Percentiles rank a stretch among this genome's conserved stretches.
Evolutionary conservation across 2,888 invertebrate genomes (phyloP).

Genomic region (Hydropsyche betteni): DNA sequence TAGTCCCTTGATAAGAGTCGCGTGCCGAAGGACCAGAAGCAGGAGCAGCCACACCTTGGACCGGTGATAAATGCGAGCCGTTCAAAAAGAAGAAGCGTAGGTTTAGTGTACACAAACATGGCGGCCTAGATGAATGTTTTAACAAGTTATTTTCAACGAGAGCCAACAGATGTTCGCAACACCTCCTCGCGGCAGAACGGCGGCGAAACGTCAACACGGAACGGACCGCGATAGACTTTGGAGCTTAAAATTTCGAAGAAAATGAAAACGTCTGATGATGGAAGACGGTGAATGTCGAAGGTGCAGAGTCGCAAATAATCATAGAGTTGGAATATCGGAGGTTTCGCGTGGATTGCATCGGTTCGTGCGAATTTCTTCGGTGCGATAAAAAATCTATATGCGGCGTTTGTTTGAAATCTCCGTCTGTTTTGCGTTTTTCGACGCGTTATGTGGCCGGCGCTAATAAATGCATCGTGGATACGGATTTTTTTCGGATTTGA

Average conservation of each 20-base stretch:
- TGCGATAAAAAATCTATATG: too few relatives aligned
- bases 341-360: not conserved
- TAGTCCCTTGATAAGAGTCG: not conserved
- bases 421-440: too few relatives aligned
- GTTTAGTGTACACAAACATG: slow-evolving; percentile 39
- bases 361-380: too few relatives aligned
- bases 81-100: slow-evolving; percentile 36
- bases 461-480: too few relatives aligned
- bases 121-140: slow-evolving; percentile 33
- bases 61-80: slow-evolving; percentile 34
- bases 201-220: slow-evolving; percentile 8
- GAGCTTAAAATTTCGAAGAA: too few relatives aligned
- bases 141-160: slow-evolving; percentile 40
- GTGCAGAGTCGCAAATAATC: too few relatives aligned
- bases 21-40: not conserved
- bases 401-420: too few relatives aligned
- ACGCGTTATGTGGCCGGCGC: too few relatives aligned
- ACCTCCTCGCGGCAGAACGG: slow-evolving; percentile 5
- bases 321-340: not conserved
- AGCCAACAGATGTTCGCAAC: slow-evolving; percentile 40
- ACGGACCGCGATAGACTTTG: too few relatives aligned
- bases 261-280: too few relatives aligned
- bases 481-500: too few relatives aligned
- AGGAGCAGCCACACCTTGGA: slow-evolving; percentile 14
- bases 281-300: too few relatives aligned